phyloP scores from a whole-genome alignment of 2,888 invertebrate species.

The Drosophila paramelanica region DNA sequence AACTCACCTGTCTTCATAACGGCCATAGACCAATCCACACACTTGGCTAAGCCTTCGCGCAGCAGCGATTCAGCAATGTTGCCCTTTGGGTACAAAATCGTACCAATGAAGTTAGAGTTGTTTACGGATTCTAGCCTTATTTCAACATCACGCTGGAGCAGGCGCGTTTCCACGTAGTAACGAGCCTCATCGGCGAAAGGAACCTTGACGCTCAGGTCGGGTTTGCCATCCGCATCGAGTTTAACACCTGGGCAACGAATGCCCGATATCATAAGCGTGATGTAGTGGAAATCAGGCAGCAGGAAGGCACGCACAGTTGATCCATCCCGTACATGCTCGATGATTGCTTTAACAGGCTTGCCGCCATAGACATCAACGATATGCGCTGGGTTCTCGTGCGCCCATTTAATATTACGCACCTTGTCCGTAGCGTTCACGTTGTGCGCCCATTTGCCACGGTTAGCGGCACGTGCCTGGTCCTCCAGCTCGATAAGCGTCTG shows the following conservation, averaged over 20 bases:
- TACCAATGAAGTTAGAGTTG: conserved; percentile 97
- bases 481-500: conserved; percentile 93
- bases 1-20: conserved; percentile 89
- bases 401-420: conserved; percentile 95
- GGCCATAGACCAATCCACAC: conserved; percentile 96
- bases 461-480: conserved; percentile 94
- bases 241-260: conserved; percentile 94
- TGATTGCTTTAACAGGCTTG: conserved; percentile 95
- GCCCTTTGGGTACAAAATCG: conserved; percentile 94
- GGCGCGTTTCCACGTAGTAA: conserved; percentile 95
- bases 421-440: conserved; percentile 87
- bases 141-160: conserved; percentile 96
- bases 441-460: conserved; percentile 92
- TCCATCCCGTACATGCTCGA: conserved; percentile 99
- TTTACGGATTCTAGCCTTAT: conserved; percentile 96
- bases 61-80: conserved; percentile 97
- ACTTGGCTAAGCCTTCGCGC: conserved; percentile 95
- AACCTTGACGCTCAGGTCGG: conserved; percentile 88
- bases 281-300: conserved; percentile 94
- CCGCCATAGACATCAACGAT: conserved; percentile 94
- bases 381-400: conserved; percentile 92
- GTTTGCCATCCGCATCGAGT: conserved; percentile 89
- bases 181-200: conserved; percentile 95
- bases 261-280: conserved; percentile 98
- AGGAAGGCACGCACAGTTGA: conserved; percentile 97